Percentiles rank a stretch among this genome's conserved stretches.
phyloP scores from a whole-genome alignment of 1,140 invertebrate genomes.

The Cydia fagiglandana region DNA sequence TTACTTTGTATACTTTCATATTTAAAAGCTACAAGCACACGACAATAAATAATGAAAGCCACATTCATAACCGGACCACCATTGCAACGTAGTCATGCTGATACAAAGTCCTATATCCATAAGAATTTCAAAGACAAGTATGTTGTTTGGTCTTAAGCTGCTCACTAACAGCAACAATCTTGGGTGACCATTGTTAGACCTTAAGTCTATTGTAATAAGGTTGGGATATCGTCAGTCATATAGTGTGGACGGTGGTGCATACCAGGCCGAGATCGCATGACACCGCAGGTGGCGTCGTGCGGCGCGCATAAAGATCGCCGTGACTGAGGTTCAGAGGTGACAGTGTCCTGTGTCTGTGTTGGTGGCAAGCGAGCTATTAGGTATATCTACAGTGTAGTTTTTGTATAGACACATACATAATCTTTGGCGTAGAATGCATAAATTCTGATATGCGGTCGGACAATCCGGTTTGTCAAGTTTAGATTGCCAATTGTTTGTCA shows the following conservation, averaged over 20 bases:
- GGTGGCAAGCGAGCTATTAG: not conserved
- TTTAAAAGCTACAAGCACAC: not conserved
- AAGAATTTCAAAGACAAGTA: constrained; percentile 21
- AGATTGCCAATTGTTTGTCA: too few relatives aligned
- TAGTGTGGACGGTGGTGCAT: constrained; percentile 26
- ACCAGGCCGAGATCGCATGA: constrained; percentile 47
- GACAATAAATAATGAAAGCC: constrained; percentile 16
- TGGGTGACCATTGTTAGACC: too few relatives aligned
- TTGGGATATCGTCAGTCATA: not conserved
- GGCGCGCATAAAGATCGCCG: constrained; percentile 27
- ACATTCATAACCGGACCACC: constrained; percentile 13
- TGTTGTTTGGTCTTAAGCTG: constrained; percentile 34
- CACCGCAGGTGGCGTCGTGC: constrained; percentile 41
- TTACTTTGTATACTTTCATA: not conserved
- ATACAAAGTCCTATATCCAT: not conserved
- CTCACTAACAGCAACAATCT: not conserved
- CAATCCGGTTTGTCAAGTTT: too few relatives aligned
- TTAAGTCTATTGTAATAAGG: not conserved
- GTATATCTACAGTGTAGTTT: not conserved
- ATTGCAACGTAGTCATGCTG: constrained; percentile 29
- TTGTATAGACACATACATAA: not conserved
- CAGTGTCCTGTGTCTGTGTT: not conserved
- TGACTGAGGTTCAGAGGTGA: constrained; percentile 35
- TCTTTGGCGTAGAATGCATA: not conserved
- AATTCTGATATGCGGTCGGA: not conserved